phyloP scores from a whole-genome alignment of 2,888 invertebrate species.

The Nomada ruficornis region DNA sequence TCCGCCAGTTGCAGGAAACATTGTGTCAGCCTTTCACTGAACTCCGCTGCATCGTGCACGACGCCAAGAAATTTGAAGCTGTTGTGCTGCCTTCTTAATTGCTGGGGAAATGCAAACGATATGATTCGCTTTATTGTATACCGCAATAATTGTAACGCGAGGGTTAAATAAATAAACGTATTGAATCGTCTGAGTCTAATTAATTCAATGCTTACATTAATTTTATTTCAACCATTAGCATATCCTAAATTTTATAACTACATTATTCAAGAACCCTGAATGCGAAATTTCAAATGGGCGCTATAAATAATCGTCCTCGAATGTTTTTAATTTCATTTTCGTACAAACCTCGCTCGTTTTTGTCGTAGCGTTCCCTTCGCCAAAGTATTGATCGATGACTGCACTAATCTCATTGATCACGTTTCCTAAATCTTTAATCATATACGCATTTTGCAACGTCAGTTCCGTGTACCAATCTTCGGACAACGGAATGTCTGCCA shows the following conservation, averaged over 20 bases:
- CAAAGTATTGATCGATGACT: conserved; percentile 13
- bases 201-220: too few relatives aligned
- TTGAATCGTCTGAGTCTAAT: too few relatives aligned
- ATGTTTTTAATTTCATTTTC: background rate
- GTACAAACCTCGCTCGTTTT: conserved; percentile 38
- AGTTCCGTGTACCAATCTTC: conserved; percentile 58
- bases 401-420: conserved; percentile 43
- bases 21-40: conserved; percentile 39
- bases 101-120: conserved; percentile 23
- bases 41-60: conserved; percentile 40
- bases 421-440: conserved; percentile 47
- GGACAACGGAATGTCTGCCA: conserved; percentile 23
- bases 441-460: conserved; percentile 48
- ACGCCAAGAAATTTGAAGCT: conserved; percentile 45
- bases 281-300: too few relatives aligned
- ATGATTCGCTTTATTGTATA: background rate
- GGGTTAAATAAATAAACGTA: too few relatives aligned
- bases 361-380: conserved; percentile 9
- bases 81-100: background rate
- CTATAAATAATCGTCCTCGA: too few relatives aligned
- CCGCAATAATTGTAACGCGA: background rate
- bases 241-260: too few relatives aligned
- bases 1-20: conserved; percentile 32
- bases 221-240: too few relatives aligned
- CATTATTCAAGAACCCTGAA: too few relatives aligned